Percentiles rank a stretch among this genome's conserved stretches.
Conservation (phyloP, 2,797 vertebrate genomes). For the Myotis myotis region DNA sequence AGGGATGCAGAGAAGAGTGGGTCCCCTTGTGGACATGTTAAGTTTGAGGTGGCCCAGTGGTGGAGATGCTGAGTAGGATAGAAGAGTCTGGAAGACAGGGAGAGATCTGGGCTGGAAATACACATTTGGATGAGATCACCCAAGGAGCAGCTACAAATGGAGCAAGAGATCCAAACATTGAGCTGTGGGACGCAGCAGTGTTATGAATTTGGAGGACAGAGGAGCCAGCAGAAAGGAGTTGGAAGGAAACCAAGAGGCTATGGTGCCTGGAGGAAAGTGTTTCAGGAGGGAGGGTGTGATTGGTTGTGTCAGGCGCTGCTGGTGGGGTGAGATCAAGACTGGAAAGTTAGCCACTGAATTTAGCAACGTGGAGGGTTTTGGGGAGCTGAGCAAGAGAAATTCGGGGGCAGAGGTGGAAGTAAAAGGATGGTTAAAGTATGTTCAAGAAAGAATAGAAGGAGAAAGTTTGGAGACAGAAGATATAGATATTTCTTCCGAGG, state of each 20-base stretch:
- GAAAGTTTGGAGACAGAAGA: neutral
- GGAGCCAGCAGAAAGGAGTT: neutral
- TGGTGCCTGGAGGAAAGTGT: neutral
- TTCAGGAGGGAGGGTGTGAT: neutral
- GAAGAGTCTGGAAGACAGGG: neutral
- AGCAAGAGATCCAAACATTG: neutral
- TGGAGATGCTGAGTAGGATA: neutral
- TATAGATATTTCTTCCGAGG: neutral
- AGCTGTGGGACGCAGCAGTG: neutral
- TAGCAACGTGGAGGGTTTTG: neutral
- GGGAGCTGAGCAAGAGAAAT: neutral
- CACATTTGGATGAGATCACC: neutral
- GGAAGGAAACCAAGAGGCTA: neutral
- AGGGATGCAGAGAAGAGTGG: neutral
- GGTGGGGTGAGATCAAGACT: neutral
- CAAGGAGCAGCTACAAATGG: neutral
- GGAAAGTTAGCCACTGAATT: neutral
- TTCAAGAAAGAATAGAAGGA: neutral
- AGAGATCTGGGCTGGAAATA: neutral
- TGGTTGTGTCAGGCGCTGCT: neutral
- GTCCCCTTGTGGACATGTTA: neutral
- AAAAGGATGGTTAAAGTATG: neutral
- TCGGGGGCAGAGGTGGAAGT: neutral
- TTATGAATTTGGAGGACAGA: neutral
- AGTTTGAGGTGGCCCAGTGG: neutral